These are phyloP conservation scores for Hetaerina americana DNA, from an alignment of 1,140 invertebrate species.

Conservation along the genomic window DNA sequence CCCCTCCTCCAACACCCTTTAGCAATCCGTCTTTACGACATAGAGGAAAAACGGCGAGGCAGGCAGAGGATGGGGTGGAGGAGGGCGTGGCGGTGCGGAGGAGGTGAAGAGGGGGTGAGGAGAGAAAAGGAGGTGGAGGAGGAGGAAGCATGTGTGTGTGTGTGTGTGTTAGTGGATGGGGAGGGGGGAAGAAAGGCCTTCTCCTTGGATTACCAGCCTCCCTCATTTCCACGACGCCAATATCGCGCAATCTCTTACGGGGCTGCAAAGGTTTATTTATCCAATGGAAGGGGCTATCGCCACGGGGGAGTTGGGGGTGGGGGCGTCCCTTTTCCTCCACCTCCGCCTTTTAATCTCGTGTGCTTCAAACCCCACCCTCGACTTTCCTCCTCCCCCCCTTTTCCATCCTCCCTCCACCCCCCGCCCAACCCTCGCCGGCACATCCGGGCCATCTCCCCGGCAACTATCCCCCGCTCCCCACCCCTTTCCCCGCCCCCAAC, in stretches of 20 bases:
- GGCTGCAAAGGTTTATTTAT: background rate
- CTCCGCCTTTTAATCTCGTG: background rate
- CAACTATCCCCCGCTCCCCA: background rate
- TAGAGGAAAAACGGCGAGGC: background rate
- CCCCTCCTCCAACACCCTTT: no score
- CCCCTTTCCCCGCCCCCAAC: background rate
- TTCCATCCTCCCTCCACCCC: background rate
- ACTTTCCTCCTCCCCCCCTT: background rate
- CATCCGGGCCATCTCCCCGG: no score
- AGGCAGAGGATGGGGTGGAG: background rate
- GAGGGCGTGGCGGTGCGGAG: background rate
- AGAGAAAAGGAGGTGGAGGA: background rate
- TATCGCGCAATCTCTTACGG: background rate
- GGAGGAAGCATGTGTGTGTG: no score
- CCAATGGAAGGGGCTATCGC: background rate
- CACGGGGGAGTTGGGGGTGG: no score
- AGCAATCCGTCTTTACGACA: background rate
- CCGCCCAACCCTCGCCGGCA: background rate
- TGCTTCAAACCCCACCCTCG: no score
- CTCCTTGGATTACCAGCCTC: background rate
- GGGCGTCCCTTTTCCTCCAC: no score
- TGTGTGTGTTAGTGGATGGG: no score
- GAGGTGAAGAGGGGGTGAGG: background rate
- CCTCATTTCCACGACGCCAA: background rate
- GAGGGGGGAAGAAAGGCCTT: background rate